Conservation (phyloP, 2,888 invertebrate genomes). For the Lamellibrachia columna region DNA sequence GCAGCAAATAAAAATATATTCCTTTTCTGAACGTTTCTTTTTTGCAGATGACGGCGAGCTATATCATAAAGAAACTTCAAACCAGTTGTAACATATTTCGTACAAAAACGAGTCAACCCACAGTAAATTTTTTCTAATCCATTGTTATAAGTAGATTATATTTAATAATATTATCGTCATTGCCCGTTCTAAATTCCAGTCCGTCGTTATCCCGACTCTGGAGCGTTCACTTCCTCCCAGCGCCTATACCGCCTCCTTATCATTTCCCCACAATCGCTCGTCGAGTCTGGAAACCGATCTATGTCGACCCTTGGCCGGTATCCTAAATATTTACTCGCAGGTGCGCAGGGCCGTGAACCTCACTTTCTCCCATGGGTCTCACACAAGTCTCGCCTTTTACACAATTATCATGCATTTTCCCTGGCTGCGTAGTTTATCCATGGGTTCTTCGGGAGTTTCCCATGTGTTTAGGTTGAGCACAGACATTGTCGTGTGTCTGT, state of each 20-base stretch:
- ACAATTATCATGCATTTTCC: neutral
- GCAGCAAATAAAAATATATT: too few species aligned
- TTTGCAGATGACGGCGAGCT: too few species aligned
- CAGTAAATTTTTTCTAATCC: too few species aligned
- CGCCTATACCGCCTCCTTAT: neutral
- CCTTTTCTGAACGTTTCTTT: too few species aligned
- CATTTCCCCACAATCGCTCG: neutral
- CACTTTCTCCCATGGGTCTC: neutral
- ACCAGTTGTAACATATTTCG: too few species aligned
- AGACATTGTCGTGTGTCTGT: too few species aligned
- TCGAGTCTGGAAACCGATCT: slow-evolving; percentile 12
- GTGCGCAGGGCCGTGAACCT: slow-evolving; percentile 5
- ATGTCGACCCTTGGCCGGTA: slow-evolving; percentile 4
- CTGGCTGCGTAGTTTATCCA: neutral
- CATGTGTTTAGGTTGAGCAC: too few species aligned
- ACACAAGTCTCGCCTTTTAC: neutral
- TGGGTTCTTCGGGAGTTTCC: neutral
- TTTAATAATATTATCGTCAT: too few species aligned
- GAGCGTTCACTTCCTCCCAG: neutral
- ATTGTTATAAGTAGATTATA: too few species aligned
- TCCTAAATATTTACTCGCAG: slow-evolving; percentile 16
- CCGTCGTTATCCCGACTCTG: neutral
- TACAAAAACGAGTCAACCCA: too few species aligned
- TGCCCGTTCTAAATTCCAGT: too few species aligned
- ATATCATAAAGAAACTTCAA: too few species aligned